phyloP scores from a whole-genome alignment of 2,113 vertebrate genomes.

The Lutjanus erythropterus region DNA sequence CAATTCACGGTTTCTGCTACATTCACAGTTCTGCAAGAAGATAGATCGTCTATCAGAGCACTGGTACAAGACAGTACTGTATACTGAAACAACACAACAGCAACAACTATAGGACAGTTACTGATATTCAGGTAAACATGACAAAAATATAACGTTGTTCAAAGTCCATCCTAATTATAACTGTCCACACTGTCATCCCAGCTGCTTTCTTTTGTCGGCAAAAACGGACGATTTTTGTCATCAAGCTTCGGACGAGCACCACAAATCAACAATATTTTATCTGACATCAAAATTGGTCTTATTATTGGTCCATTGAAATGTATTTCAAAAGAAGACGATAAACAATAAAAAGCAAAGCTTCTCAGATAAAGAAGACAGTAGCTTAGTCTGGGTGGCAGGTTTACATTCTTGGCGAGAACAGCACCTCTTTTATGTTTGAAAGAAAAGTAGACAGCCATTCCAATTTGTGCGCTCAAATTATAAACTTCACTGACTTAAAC shows the following conservation, averaged over 20 bases:
- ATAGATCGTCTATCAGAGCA: slow-evolving; percentile 48
- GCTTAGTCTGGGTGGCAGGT: slow-evolving; percentile 53
- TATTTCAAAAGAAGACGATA: slow-evolving; percentile 35
- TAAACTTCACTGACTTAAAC: slow-evolving; percentile 34
- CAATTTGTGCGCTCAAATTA: slow-evolving; percentile 26
- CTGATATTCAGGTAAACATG: slow-evolving; percentile 61
- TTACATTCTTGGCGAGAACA: slow-evolving; percentile 74
- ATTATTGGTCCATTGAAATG: slow-evolving; percentile 47
- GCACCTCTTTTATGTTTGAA: slow-evolving; percentile 66
- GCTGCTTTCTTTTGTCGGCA: slow-evolving; percentile 10
- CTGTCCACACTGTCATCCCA: slow-evolving; percentile 15
- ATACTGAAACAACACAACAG: slow-evolving; percentile 52
- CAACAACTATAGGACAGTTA: slow-evolving; percentile 42
- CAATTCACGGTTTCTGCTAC: slow-evolving; percentile 44
- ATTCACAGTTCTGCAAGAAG: slow-evolving; percentile 57
- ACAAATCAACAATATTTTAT: slow-evolving; percentile 33
- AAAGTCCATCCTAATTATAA: slow-evolving; percentile 32
- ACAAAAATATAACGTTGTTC: slow-evolving; percentile 53
- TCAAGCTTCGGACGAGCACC: not conserved
- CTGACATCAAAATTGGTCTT: slow-evolving; percentile 62
- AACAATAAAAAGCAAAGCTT: slow-evolving; percentile 33
- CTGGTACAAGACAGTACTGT: slow-evolving; percentile 46
- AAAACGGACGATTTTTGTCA: slow-evolving; percentile 51
- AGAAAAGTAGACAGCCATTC: slow-evolving; percentile 13
- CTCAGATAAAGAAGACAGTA: slow-evolving; percentile 36